These are phyloP conservation scores for Diaphora mendica DNA, from an alignment of 2,888 invertebrate species.

Conservation along the genomic window DNA sequence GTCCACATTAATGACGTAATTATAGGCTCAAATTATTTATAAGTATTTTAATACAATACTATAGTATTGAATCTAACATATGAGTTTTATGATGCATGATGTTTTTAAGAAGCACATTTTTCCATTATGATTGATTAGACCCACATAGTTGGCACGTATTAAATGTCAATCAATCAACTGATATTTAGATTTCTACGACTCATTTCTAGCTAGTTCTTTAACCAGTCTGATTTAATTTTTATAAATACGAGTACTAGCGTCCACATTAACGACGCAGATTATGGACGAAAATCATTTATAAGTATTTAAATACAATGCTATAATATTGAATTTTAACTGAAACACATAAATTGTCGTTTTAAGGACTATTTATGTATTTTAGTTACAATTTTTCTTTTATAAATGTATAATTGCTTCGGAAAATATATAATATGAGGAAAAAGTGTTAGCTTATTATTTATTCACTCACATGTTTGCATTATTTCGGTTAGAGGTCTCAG, in stretches of 20 bases:
- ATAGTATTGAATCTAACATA: too few relatives aligned
- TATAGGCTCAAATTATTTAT: not conserved
- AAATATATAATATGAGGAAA: too few relatives aligned
- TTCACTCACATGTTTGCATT: too few relatives aligned
- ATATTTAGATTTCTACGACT: constrained; percentile 2
- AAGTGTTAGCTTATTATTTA: too few relatives aligned
- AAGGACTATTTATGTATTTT: not conserved
- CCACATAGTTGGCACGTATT: constrained; percentile 6
- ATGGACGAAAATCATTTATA: not conserved
- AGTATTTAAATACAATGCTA: not conserved
- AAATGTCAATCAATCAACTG: constrained; percentile 15
- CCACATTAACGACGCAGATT: not conserved
- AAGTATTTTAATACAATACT: not conserved
- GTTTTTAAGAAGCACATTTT: constrained; percentile 10
- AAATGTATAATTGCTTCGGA: too few relatives aligned
- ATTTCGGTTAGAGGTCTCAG: too few relatives aligned
- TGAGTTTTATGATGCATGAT: too few relatives aligned
- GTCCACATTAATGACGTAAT: not conserved
- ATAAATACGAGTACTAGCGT: not conserved
- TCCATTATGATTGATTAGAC: constrained; percentile 10
- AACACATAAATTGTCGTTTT: too few relatives aligned
- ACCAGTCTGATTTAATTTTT: not conserved
- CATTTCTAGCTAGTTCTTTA: not conserved
- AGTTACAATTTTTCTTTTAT: not conserved
- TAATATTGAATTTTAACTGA: too few relatives aligned